Evolutionary conservation across 1,140 invertebrate species (phyloP), one percentile per base, ranked within the genome.

Genomic region (Zophobas morio): DNA sequence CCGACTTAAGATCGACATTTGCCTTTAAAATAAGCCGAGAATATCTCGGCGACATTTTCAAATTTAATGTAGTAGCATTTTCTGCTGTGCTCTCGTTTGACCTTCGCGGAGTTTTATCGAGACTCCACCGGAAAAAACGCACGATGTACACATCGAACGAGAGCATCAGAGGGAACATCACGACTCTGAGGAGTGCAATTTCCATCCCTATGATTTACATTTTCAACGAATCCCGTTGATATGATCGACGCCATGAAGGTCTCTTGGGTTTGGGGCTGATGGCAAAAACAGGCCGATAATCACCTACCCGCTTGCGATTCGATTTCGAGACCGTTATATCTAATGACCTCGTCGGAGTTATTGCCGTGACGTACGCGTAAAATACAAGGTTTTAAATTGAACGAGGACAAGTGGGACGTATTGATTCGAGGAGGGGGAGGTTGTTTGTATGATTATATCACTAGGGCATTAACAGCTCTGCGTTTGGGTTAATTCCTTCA

Each of bases 221-320:
- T 66, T 66, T 57, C 66, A 6, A 54, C 66, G 57, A 77, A 72
- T 72, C 66, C 71, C 37, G 47, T 40, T 66, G 63, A 78, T 51
- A 46, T 57, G 76, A 57, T 66, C 33, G 75, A 42, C 51, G 70
- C 46, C 66, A 70, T 70, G n/a, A 53, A 35, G 70, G 40, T 70
- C 49, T 77, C 57, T 35, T 37, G 57, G 74, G 35, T 63, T 63
- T 8, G 70, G 70, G 53, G 8, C 53, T 72, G 70, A 53, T 57
- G 75, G 71, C 40, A 66, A 78, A 74, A 60, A 66, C 70, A 56
- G 76, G 56, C 54, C 35, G 49, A 57, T 60, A 78, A 78, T 66
- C 60, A 66, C 60, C 60, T 66, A 42, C 60, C 60, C 37, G 60
- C 42, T 66, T 42, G 53, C 60, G 60, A 66, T 66, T 66, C 60